Evolutionary conservation across 2,113 vertebrate species (phyloP).

Genomic region (Mirounga angustirostris): DNA sequence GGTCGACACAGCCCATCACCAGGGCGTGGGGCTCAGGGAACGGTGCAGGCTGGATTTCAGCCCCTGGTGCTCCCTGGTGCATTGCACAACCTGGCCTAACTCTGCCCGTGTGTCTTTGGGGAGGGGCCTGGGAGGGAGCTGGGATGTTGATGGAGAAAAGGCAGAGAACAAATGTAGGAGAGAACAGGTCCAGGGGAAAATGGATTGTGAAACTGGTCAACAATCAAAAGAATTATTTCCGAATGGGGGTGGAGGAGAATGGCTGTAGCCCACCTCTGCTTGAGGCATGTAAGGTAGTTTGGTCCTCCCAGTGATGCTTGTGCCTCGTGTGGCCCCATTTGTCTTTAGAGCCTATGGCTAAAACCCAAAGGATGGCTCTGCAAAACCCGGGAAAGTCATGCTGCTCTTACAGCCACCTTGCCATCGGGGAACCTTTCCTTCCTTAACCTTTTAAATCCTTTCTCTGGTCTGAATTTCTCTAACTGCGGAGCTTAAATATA

Average conservation of each 20-base stretch:
- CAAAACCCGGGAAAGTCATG: not conserved
- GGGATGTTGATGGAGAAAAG: not conserved
- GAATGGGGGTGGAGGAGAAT: not conserved
- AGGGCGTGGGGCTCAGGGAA: not conserved
- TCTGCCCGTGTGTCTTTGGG: not conserved
- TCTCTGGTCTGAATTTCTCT: not conserved
- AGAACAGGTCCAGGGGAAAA: not conserved
- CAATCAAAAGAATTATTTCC: not conserved
- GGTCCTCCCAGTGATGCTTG: not conserved
- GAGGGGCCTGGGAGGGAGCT: too few relatives aligned
- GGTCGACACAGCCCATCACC: not conserved
- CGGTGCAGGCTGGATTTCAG: not conserved
- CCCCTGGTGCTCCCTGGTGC: not conserved
- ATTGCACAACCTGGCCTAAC: not conserved
- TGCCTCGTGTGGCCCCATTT: not conserved
- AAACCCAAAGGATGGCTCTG: not conserved
- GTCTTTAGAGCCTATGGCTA: not conserved
- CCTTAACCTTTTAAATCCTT: not conserved
- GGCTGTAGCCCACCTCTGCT: not conserved
- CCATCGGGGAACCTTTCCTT: not conserved
- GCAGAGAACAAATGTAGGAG: not conserved
- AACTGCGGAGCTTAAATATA: not conserved
- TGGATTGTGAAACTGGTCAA: not conserved
- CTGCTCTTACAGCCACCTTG: not conserved
- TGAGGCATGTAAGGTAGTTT: not conserved